phyloP scores from a whole-genome alignment of 2,888 invertebrate genomes.

The Polyommatus icarus region DNA sequence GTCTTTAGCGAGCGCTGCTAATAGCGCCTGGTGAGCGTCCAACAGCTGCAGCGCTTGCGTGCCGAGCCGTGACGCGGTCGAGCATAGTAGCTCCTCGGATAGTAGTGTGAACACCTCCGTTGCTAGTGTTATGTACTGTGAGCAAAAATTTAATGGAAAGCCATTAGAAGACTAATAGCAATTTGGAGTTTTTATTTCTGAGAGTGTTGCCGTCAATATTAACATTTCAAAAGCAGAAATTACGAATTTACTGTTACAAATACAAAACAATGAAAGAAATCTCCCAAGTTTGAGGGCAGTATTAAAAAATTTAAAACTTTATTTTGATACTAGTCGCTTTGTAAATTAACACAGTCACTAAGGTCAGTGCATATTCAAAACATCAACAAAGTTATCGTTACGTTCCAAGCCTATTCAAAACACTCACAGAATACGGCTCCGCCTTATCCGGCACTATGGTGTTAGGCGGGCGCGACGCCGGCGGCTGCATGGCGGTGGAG shows the following conservation, averaged over 20 bases:
- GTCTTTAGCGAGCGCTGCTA: slow-evolving; percentile 94
- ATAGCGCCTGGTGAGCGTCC: slow-evolving; percentile 93
- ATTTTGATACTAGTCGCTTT: too few species aligned
- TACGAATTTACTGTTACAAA: too few species aligned
- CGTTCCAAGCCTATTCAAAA: neutral
- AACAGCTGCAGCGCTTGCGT: slow-evolving; percentile 83
- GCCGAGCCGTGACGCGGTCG: slow-evolving; percentile 82
- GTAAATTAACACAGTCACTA: too few species aligned
- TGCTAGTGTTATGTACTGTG: slow-evolving; percentile 90
- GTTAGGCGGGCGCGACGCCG: slow-evolving; percentile 61
- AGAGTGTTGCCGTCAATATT: too few species aligned
- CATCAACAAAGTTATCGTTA: too few species aligned
- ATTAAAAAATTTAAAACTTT: too few species aligned
- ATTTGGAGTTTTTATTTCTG: too few species aligned
- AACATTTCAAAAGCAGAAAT: too few species aligned
- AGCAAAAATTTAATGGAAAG: slow-evolving; percentile 21
- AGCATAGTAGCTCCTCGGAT: slow-evolving; percentile 89
- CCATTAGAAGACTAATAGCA: too few species aligned
- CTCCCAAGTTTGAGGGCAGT: too few species aligned
- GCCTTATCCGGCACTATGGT: slow-evolving; percentile 75
- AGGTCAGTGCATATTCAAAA: too few species aligned
- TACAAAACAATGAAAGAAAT: too few species aligned
- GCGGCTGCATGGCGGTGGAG: slow-evolving; percentile 74
- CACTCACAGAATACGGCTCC: slow-evolving; percentile 74
- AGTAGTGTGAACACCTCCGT: slow-evolving; percentile 93